These are phyloP conservation scores for Xiphophorus couchianus DNA, from an alignment of 2,113 vertebrate genomes.

Conservation along the genomic window DNA sequence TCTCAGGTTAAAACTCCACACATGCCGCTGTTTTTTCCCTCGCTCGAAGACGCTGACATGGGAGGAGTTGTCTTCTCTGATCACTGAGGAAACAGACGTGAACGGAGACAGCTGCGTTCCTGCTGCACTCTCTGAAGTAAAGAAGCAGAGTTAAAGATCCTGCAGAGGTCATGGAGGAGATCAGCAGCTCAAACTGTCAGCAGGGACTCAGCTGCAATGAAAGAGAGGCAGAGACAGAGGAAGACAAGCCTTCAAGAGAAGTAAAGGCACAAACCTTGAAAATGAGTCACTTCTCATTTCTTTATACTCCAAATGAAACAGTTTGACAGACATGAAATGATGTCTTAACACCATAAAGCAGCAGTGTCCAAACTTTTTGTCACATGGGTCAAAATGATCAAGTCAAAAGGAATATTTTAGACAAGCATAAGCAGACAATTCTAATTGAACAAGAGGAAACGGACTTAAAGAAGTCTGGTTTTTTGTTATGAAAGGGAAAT, in stretches of 20 bases:
- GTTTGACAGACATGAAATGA: not conserved
- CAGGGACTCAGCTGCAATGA: not conserved
- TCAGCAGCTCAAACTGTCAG: conserved; percentile 5
- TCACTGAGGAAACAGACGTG: not conserved
- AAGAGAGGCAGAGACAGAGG: not conserved
- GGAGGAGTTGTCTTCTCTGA: conserved; percentile 4
- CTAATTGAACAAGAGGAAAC: no score
- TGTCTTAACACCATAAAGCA: no score
- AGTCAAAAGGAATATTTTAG: no score
- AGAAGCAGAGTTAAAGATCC: not conserved
- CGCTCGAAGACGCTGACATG: not conserved
- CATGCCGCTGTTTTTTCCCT: not conserved
- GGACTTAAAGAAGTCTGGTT: no score
- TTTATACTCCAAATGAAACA: not conserved
- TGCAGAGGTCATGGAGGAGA: not conserved
- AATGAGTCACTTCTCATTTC: not conserved
- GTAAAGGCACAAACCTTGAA: not conserved
- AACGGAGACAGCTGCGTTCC: conserved; percentile 7
- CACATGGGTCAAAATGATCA: no score
- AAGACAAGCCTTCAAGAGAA: not conserved
- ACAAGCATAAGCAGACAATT: no score
- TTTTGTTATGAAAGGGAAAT: no score
- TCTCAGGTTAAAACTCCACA: not conserved
- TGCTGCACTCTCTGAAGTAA: not conserved
- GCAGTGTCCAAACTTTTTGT: no score